Conservation (phyloP, 1,140 invertebrate genomes). For the Caenorhabditis tropicalis region DNA sequence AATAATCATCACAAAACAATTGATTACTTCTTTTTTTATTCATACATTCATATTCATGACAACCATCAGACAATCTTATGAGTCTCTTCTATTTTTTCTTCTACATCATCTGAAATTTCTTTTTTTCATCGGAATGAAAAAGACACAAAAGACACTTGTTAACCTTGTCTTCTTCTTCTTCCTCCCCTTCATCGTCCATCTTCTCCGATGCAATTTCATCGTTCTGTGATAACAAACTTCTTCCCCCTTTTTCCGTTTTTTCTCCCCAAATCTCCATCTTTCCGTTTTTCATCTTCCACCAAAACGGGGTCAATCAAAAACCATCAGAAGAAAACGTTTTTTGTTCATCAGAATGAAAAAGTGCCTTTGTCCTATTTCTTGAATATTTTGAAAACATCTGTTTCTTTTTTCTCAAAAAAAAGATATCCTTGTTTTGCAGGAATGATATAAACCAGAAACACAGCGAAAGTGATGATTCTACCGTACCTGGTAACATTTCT, state of each 20-base stretch:
- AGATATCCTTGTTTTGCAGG: not conserved
- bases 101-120: not conserved
- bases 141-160: slow-evolving; percentile 14
- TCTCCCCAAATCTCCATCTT: not conserved
- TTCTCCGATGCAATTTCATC: slow-evolving; percentile 17
- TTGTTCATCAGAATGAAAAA: not conserved
- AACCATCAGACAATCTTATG: not conserved
- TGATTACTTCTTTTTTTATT: slow-evolving; percentile 31
- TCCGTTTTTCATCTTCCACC: not conserved
- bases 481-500: slow-evolving; percentile 32
- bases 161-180: not conserved
- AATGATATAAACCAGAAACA: slow-evolving; percentile 4
- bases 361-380: not conserved
- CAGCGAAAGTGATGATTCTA: slow-evolving; percentile 16
- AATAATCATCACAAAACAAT: not conserved
- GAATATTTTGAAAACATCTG: not conserved
- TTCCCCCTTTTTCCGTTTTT: not conserved
- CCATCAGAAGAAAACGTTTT: not conserved
- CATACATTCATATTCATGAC: not conserved
- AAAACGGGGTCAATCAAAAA: not conserved
- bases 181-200: not conserved
- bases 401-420: not conserved
- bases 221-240: slow-evolving; percentile 1
- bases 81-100: not conserved
- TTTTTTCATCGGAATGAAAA: not conserved